Evolutionary conservation across 2,113 vertebrate genomes (phyloP).

Genomic region (Corythaeola cristata): DNA sequence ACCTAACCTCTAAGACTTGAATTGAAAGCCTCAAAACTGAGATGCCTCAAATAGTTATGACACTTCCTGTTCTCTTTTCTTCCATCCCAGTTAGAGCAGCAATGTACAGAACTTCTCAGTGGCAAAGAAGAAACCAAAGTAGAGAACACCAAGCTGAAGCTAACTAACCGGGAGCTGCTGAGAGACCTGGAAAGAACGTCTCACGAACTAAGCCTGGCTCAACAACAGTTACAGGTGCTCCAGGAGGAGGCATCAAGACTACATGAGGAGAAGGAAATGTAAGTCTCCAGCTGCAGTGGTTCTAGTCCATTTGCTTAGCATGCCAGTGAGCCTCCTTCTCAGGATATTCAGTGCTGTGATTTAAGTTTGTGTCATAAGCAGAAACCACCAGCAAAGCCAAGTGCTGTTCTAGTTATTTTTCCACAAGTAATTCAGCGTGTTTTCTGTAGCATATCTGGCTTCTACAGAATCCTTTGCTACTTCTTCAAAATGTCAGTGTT

Average conservation of each 20-base stretch:
- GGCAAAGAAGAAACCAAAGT: constrained; percentile 84
- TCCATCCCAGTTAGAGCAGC: constrained; percentile 80
- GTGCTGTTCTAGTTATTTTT: background rate
- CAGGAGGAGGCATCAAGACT: constrained; percentile 83
- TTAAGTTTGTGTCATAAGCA: background rate
- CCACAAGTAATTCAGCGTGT: background rate
- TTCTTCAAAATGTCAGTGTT: background rate
- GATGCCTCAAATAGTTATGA: background rate
- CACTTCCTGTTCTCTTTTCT: background rate
- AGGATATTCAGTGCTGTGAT: background rate
- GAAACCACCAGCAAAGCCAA: background rate
- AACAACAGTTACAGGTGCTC: constrained; percentile 84
- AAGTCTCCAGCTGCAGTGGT: constrained; percentile 24
- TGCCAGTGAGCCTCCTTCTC: background rate
- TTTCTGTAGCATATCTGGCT: background rate
- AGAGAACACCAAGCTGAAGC: constrained; percentile 88
- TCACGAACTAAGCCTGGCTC: constrained; percentile 80
- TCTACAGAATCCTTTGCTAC: background rate
- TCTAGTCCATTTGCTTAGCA: background rate
- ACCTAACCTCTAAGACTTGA: background rate
- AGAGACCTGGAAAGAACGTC: constrained; percentile 80
- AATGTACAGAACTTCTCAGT: constrained; percentile 82
- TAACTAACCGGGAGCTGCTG: constrained; percentile 86
- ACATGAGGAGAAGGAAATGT: constrained; percentile 90
- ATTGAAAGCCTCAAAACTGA: background rate